Evolutionary conservation across 2,113 vertebrate genomes (phyloP).

Genomic region (Todiramphus chloris): DNA sequence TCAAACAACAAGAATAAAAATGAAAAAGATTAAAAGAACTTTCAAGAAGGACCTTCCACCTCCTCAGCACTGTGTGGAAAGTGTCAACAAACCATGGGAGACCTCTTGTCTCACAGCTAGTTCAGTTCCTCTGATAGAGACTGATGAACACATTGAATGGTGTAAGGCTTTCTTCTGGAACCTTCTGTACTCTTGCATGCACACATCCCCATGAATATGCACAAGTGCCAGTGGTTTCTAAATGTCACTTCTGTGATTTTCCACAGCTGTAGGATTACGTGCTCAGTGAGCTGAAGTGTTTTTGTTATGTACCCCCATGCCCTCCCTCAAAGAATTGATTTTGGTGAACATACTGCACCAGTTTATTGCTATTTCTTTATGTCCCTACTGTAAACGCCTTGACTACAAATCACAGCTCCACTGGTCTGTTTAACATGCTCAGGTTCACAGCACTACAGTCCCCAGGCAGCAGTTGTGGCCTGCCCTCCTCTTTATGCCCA

Average conservation of each 20-base stretch:
- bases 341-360: background rate
- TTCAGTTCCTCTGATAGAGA: background rate
- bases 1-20: background rate
- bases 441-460: background rate
- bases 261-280: background rate
- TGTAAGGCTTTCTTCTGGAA: background rate
- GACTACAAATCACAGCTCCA: background rate
- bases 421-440: background rate
- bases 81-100: background rate
- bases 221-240: background rate
- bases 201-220: accelerated
- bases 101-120: background rate
- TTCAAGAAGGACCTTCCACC: background rate
- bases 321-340: background rate
- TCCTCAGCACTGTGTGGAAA: background rate
- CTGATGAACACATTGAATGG: background rate
- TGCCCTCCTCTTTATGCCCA: accelerated
- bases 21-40: background rate
- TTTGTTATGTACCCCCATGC: background rate
- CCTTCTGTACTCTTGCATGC: background rate
- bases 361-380: background rate
- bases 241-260: background rate
- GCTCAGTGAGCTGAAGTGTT: background rate
- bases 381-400: background rate
- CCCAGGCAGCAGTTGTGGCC: background rate